Base-by-base conservation (phyloP, 2,888 invertebrate genomes). In the Cristatella mucedo region DNA sequence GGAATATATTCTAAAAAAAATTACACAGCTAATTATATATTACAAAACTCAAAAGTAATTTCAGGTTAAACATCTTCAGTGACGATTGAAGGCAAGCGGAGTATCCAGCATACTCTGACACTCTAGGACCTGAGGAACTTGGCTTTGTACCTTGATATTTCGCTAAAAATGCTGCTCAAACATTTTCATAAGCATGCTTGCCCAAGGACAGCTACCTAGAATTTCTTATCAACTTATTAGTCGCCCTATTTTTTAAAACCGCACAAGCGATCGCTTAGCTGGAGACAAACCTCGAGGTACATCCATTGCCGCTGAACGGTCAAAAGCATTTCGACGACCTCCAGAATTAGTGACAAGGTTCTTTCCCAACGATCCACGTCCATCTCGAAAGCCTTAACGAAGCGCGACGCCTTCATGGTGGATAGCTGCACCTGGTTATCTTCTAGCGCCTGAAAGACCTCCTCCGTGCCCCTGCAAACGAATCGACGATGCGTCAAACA, bases 351-450 rank as follows among this genome's bases (percentile, higher is more conserved):
- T 2, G 83, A 80, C 42, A 87, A 67, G 1, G 78, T 75, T 52
- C 80, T 76, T 63, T 86, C 86, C 84, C 85, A 85, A 56, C 76
- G 76, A 56, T 85, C 82, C 1, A 85, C 83, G 57, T 80, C 76
- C 55, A 75, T 74, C 30, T 77, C 75, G 59, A 87, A 87, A 0
- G 85, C 82, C 56, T 83, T 82, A 1, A 84, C 83, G 65, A 64
- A 74, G 61, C 70, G 67, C 0, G 84, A 84, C 0, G 83, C 77
- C 62, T 86, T 86, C 81, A 86, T 84, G 1, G 80, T 75, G 0
- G 82, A 79, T 33, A 87, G 68, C 52, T 78, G 78, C 19, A 82
- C 76, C 68, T 82, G 77, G 59, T 86, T 80, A 48, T 86, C 85
- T 67, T 86, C 86, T 31, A 86, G 66, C 34, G 74, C 73, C 68